Conservation (phyloP, 2,888 invertebrate genomes). For the Tridacna gigas region DNA sequence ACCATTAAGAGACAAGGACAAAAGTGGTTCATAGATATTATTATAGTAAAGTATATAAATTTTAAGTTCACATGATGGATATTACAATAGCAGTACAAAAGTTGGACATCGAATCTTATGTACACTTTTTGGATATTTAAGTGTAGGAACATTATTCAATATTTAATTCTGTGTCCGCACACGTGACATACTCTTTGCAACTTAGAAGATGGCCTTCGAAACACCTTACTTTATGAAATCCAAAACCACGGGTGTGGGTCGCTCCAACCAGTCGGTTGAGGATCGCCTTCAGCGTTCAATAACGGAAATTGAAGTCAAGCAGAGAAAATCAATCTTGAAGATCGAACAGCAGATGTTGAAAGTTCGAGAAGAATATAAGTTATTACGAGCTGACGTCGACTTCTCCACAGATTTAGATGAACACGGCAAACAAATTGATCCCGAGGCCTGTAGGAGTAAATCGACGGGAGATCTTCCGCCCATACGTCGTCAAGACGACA, state of each 20-base stretch:
- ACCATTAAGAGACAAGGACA: no score
- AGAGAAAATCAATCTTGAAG: conserved; percentile 45
- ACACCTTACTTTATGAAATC: conserved; percentile 62
- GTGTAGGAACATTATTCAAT: background rate
- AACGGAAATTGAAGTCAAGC: conserved; percentile 41
- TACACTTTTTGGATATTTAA: no score
- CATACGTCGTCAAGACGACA: background rate
- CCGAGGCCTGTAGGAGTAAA: conserved; percentile 34
- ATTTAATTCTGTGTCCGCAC: background rate
- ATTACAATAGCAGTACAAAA: no score
- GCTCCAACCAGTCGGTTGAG: conserved; percentile 51
- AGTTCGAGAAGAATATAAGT: conserved; percentile 40
- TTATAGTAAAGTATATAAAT: no score
- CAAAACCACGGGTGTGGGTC: conserved; percentile 49
- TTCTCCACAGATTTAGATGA: conserved; percentile 54
- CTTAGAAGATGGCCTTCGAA: conserved; percentile 37
- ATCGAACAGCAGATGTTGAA: conserved; percentile 45
- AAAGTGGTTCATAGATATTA: no score
- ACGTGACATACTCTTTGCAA: background rate
- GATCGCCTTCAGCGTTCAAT: conserved; percentile 46
- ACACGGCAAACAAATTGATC: conserved; percentile 36
- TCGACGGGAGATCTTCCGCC: conserved; percentile 30
- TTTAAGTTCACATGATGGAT: no score
- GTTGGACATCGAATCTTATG: no score
- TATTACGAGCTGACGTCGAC: conserved; percentile 46